Percentiles rank a stretch among this genome's conserved stretches.
Conservation (phyloP, 2,797 vertebrate species). For the Spinibarbus caldwelli region DNA sequence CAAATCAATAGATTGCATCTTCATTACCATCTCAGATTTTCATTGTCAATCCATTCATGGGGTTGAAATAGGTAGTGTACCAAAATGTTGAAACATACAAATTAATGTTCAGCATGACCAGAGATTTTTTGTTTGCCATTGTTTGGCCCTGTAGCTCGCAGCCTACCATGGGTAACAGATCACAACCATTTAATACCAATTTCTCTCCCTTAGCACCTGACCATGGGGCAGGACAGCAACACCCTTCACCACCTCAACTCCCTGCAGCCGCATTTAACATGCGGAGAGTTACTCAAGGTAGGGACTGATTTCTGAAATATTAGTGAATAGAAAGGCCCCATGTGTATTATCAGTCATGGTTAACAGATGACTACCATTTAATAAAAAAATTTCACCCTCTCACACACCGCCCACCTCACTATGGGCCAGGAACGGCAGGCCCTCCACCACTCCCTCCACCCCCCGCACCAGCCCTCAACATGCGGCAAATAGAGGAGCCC, state of each 20-base stretch:
- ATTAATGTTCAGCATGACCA: not conserved
- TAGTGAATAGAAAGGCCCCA: not conserved
- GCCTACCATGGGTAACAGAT: conserved; percentile 1
- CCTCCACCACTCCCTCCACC: not conserved
- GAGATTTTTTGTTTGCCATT: not conserved
- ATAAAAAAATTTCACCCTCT: too few relatives aligned
- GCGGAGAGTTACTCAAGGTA: not conserved
- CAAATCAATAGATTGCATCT: not conserved
- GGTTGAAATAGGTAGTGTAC: not conserved
- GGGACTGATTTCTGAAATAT: not conserved
- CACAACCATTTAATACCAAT: not conserved
- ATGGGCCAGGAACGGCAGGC: too few relatives aligned
- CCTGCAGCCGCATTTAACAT: not conserved
- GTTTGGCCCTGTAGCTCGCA: not conserved
- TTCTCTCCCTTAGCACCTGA: not conserved
- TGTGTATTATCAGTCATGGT: too few relatives aligned
- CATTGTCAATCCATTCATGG: not conserved
- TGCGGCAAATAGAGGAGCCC: not conserved
- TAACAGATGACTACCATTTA: too few relatives aligned
- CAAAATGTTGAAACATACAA: not conserved
- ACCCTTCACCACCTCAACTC: not conserved
- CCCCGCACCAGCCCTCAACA: conserved; percentile 10
- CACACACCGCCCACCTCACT: too few relatives aligned
- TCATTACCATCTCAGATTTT: not conserved
- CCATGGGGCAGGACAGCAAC: not conserved